Evolutionary conservation across 1,140 invertebrate genomes (phyloP).

Genomic region (Leptopilina clavipes): DNA sequence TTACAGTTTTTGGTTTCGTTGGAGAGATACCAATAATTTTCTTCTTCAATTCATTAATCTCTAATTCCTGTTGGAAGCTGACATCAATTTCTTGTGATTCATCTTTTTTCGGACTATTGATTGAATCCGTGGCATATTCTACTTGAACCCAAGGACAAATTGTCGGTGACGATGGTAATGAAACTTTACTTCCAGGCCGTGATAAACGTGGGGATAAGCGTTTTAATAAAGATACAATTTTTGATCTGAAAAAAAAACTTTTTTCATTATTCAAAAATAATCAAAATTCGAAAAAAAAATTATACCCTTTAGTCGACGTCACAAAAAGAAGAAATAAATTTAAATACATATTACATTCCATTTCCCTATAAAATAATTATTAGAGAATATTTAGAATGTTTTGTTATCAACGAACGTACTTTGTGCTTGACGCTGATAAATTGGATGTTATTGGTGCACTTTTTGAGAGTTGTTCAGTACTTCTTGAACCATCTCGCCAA

Average conservation of each 20-base stretch:
- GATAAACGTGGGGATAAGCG: constrained; percentile 68
- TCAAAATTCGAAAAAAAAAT: constrained; percentile 11
- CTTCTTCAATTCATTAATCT: constrained; percentile 66
- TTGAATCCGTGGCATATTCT: constrained; percentile 62
- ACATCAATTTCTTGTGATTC: constrained; percentile 60
- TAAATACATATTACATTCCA: too few relatives aligned
- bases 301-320: not conserved
- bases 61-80: constrained; percentile 65
- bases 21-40: constrained; percentile 25
- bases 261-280: too few relatives aligned
- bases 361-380: constrained; percentile 12
- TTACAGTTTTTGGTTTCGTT: constrained; percentile 5
- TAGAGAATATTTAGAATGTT: constrained; percentile 26
- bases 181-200: constrained; percentile 54
- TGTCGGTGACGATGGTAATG: constrained; percentile 61
- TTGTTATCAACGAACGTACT: constrained; percentile 62
- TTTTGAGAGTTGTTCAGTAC: constrained; percentile 68
- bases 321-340: too few relatives aligned
- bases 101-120: constrained; percentile 51
- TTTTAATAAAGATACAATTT: constrained; percentile 69
- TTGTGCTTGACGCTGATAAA: constrained; percentile 66
- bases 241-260: constrained; percentile 62
- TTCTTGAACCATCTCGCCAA: constrained; percentile 64
- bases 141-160: constrained; percentile 68
- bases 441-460: constrained; percentile 62